These are phyloP conservation scores for Pelagia noctiluca DNA, from an alignment of 30 jellyfish, hydroid and myxozoan species.

Conservation along the genomic window DNA sequence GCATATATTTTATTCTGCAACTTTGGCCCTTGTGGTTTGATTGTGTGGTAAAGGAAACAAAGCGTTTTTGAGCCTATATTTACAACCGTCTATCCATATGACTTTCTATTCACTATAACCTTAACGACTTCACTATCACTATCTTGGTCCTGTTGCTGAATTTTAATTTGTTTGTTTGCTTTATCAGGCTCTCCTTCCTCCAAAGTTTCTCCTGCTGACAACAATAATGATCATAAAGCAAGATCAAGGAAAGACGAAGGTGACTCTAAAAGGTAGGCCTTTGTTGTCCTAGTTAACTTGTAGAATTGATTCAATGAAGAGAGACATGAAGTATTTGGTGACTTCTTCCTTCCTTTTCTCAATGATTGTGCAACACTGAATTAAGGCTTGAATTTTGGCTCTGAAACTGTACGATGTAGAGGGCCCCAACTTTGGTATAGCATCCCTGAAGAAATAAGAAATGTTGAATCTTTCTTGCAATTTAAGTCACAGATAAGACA, in stretches of 20 bases:
- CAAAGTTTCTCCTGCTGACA: slow-evolving; percentile 54
- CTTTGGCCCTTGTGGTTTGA: neutral
- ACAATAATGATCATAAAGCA: neutral
- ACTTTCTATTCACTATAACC: neutral
- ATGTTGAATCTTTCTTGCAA: no score
- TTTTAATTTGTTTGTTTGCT: neutral
- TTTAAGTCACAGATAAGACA: no score
- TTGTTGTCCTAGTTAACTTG: neutral
- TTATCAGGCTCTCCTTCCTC: slow-evolving; percentile 71
- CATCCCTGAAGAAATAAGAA: no score
- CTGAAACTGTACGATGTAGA: no score
- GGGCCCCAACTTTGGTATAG: no score
- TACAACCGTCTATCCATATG: neutral
- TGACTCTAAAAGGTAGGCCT: slow-evolving; percentile 27
- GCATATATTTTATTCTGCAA: neutral
- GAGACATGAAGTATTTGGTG: neutral
- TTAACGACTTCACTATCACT: neutral
- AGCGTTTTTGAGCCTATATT: neutral
- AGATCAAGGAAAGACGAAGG: slow-evolving; percentile 6
- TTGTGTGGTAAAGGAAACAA: neutral
- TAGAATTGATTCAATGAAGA: neutral
- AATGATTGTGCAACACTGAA: neutral
- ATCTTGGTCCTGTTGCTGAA: neutral
- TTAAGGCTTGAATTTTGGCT: neutral
- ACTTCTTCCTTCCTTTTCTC: neutral